These are phyloP conservation scores for Bucco capensis DNA, from an alignment of 2,113 vertebrate genomes.

Conservation along the genomic window DNA sequence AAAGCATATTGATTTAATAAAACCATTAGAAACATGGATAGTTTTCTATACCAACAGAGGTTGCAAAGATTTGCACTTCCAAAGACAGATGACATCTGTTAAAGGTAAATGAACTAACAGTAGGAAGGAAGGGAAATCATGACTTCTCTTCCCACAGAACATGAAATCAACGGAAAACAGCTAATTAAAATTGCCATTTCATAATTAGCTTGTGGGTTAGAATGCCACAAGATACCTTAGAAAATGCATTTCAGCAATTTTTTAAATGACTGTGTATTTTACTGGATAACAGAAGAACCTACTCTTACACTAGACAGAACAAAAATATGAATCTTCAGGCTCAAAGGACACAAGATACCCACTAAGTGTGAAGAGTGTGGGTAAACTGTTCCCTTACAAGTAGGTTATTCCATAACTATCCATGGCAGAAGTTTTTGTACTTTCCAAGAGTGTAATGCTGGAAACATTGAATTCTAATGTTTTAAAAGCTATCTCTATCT, in stretches of 20 bases:
- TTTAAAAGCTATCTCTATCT: neutral
- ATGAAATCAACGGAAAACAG: neutral
- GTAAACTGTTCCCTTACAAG: neutral
- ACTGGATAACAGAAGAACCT: slow-evolving; percentile 13
- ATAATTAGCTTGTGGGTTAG: slow-evolving; percentile 21
- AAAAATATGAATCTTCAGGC: neutral
- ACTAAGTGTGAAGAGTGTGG: neutral
- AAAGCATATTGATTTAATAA: neutral
- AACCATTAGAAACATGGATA: neutral
- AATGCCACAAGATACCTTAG: neutral
- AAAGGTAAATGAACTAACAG: neutral
- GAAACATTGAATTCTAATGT: neutral
- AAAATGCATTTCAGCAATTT: slow-evolving; percentile 42
- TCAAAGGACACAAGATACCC: slow-evolving; percentile 1
- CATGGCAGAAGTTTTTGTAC: neutral
- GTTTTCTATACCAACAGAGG: neutral
- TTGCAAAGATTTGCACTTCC: neutral
- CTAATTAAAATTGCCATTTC: slow-evolving; percentile 5
- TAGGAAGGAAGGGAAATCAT: neutral
- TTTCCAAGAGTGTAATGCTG: neutral
- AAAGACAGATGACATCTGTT: neutral
- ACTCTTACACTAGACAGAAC: neutral
- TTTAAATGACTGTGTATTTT: slow-evolving; percentile 5
- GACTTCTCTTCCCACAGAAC: slow-evolving; percentile 6
- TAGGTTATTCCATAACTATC: neutral